Evolutionary conservation across 2,888 invertebrate species (phyloP), one percentile per base, ranked within the genome.

Genomic region (Chesias legatella): DNA sequence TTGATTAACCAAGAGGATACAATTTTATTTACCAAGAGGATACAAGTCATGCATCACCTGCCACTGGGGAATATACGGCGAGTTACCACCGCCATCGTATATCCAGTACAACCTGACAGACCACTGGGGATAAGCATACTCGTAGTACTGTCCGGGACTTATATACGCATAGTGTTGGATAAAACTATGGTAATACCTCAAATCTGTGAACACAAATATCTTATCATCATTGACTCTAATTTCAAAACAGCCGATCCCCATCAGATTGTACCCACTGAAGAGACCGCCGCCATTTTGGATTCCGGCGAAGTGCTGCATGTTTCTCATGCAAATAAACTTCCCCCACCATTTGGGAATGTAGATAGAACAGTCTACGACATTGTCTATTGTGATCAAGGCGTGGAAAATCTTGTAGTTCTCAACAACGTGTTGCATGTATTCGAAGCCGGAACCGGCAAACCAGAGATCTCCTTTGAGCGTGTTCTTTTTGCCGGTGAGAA

Each of bases 321-420:
- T 79, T n/a, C 21, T 53, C 0, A 76, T 17, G 33, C 79, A 79
- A 9, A 79, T 69, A 34, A 79, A 79, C 45, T 78, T 78, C 0
- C 79, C 79, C 79, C 79, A 79, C 58, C 56, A 73, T 43, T 79
- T 79, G 0, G 78, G 78, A 0, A 79, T 23, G 20, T 67, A 73
- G 3, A 42, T 63, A 0, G 71, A 72, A 43, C 79, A 79, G 36
- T 78, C 73, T 0, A 60, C 58, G 0, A 63, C 20, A 1, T 50
- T 4, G 0, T 3, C n/a, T 13, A 33, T 56, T 0, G 27, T 8
- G 0, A 53, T 8, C 0, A 5, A 1, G 0, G 37, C 25, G 35
- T 51, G 65, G 34, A 60, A 62, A 10, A 79, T 75, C 33, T 67
- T 72, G 34, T 66, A 79, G 43, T 79, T 79, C 35, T 77, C 69